Base-by-base conservation (phyloP, 2,888 invertebrate species). In the Polyommatus iphigenia region DNA sequence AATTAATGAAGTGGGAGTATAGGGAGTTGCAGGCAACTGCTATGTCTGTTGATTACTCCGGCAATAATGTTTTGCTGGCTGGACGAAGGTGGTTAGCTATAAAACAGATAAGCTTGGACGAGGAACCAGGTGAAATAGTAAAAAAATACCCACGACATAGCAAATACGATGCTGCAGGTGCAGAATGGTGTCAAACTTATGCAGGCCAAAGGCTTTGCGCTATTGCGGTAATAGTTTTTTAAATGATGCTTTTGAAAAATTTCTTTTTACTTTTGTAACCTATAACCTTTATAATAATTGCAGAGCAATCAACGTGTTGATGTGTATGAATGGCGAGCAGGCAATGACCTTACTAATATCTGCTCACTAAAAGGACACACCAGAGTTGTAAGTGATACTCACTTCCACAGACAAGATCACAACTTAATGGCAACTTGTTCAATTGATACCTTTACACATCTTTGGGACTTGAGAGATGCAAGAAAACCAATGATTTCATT, bases 401-500 rank as follows among this genome's bases (percentile, higher is more conserved):
- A 99, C 90, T 99, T 99, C 97, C 98, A 98, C 85, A 87, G 94
- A 82, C 94, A 94, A 82, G 94, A 94, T 80, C 93, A 94, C 80
- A 94, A 94, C 79, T 84, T 94, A 15, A 92, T 94, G 82, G 94
- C 98, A 10, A 98, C 98, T 72, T 98, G 98, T 86, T 99, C 99
- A 5, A 98, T 98, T 78, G 99, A 99, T 87, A 98, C 98, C 67
- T 98, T 97, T 85, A 98, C 98, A 59, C 97, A 98, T 87, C 95
- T 99, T 78, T 99, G 99, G 99, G 99, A 99, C 87, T 94, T 98
- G 77, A 92, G 98, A 83, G 98, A 98, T 90, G 95, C 97, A 10
- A 95, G 97, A 80, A 96, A 97, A 88, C 99, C 99, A 24, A 95
- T 96, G 18, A 90, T 97, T 73, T 98, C 98, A 6, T 91, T 99